Percentiles rank a stretch among this genome's conserved stretches.
Evolutionary conservation across 2,797 vertebrate species (phyloP).

Genomic region (Sus cebifrons): DNA sequence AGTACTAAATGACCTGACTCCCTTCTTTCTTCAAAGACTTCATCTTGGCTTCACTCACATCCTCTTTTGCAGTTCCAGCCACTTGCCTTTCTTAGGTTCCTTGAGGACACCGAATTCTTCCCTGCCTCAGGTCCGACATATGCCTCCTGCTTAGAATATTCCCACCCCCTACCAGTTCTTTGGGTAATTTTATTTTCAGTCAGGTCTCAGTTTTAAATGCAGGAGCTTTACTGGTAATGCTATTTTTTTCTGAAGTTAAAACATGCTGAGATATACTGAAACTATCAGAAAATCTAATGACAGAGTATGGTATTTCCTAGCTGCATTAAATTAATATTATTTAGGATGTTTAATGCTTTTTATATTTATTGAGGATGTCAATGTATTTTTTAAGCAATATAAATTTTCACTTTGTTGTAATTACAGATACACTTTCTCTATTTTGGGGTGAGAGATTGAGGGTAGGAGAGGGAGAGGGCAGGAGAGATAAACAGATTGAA

Average conservation of each 20-base stretch:
- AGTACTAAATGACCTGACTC: background rate
- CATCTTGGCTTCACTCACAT: background rate
- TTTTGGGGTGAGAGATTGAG: background rate
- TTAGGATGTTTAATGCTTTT: background rate
- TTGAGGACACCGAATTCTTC: background rate
- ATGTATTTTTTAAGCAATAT: slow-evolving; percentile 22
- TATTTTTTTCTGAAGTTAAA: slow-evolving; percentile 9
- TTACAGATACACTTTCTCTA: background rate
- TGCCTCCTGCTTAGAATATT: background rate
- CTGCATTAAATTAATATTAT: slow-evolving; percentile 17
- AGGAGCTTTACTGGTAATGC: background rate
- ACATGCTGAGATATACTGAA: background rate
- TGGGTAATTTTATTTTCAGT: slow-evolving; percentile 14
- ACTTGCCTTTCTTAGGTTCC: background rate
- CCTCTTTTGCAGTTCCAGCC: background rate
- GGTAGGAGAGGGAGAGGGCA: background rate
- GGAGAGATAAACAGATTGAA: background rate
- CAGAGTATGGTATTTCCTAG: background rate
- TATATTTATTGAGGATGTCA: background rate
- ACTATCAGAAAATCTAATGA: slow-evolving; percentile 34
- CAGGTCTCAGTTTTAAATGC: background rate
- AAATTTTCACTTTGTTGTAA: slow-evolving; percentile 23
- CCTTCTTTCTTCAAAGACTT: background rate
- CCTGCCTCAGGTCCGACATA: background rate
- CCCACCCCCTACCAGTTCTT: background rate